Conservation (phyloP, 2,888 invertebrate species). For the Toxonevra muliebris region DNA sequence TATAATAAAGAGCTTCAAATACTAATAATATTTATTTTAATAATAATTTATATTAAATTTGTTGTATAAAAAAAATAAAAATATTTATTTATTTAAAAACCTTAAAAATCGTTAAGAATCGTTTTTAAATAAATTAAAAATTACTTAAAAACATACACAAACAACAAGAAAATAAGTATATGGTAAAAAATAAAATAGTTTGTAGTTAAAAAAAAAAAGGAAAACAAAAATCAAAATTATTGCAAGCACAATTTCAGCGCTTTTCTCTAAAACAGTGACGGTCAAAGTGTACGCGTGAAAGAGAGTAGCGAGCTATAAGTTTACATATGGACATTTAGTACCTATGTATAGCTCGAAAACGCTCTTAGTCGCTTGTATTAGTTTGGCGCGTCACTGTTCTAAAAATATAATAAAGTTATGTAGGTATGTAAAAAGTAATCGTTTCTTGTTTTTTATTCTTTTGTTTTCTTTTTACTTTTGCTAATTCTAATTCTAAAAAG, state of each 20-base stretch:
- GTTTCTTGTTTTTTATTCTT: no score
- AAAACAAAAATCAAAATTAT: no score
- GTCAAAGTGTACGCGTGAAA: background rate
- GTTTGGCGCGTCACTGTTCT: no score
- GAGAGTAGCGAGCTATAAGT: background rate
- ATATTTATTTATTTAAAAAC: background rate
- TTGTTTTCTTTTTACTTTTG: no score
- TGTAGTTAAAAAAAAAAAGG: no score
- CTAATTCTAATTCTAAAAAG: no score
- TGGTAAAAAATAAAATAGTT: no score
- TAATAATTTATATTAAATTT: background rate
- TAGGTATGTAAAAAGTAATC: no score
- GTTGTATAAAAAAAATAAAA: conserved; percentile 1
- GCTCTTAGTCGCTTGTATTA: no score
- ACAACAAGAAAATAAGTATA: background rate
- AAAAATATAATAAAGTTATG: no score
- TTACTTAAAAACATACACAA: background rate
- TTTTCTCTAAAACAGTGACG: background rate
- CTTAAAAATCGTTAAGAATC: conserved; percentile 14
- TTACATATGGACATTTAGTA: no score
- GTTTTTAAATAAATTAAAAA: conserved; percentile 1
- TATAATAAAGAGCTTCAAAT: background rate
- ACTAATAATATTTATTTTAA: background rate
- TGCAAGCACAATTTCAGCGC: no score
- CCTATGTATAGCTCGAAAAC: background rate